Conservation (phyloP, 30 jellyfish, hydroid and myxozoan genomes). For the Cassiopea andromeda region DNA sequence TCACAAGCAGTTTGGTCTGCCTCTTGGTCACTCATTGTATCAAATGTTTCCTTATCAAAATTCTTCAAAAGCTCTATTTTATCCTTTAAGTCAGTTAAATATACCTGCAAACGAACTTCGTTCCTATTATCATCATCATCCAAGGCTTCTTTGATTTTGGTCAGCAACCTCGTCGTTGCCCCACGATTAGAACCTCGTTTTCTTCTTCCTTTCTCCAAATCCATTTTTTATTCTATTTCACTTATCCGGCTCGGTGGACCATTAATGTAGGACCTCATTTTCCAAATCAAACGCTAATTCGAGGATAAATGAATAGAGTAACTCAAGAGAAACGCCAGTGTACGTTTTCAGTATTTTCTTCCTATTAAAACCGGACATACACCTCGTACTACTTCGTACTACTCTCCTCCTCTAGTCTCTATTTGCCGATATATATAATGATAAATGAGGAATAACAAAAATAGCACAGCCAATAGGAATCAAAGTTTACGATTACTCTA, state of each 20-base stretch:
- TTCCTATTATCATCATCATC: constrained; percentile 14
- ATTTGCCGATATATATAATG: too few species aligned
- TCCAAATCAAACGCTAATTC: too few species aligned
- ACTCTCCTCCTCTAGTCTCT: too few species aligned
- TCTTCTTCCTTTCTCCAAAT: constrained; percentile 29
- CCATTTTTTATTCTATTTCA: neutral
- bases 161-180: constrained; percentile 22
- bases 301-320: too few species aligned
- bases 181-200: constrained; percentile 37
- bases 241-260: neutral
- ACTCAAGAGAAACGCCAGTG: too few species aligned
- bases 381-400: too few species aligned
- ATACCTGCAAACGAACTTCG: neutral
- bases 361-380: too few species aligned
- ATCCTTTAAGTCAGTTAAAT: constrained; percentile 4
- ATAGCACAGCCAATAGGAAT: too few species aligned
- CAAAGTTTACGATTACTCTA: too few species aligned
- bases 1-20: constrained; percentile 44
- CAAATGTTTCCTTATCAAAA: constrained; percentile 18
- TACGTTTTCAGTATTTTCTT: too few species aligned
- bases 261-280: too few species aligned
- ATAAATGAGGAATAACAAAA: too few species aligned
- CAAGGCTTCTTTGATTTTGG: constrained; percentile 1
- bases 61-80: neutral
- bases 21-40: constrained; percentile 9